Percentiles rank a stretch among this genome's conserved stretches.
Conservation (phyloP, 2,797 vertebrate genomes). For the Spinibarbus caldwelli region DNA sequence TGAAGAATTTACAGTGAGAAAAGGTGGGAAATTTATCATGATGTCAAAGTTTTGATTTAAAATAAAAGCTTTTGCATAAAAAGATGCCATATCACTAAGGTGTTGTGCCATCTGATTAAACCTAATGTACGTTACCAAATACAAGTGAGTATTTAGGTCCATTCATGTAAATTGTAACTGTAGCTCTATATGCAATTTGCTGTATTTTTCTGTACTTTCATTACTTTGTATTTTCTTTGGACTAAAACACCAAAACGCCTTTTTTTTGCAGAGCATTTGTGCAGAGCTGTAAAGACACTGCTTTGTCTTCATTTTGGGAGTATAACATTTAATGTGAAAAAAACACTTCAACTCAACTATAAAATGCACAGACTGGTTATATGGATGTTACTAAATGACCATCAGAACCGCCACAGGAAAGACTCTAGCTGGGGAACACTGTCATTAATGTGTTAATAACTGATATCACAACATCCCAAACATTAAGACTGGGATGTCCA, state of each 20-base stretch:
- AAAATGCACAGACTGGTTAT: conserved; percentile 21
- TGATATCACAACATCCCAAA: conserved; percentile 32
- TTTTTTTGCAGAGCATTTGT: conserved; percentile 29
- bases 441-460: conserved; percentile 47
- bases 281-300: not conserved
- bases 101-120: conserved; percentile 17
- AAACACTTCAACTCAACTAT: not conserved
- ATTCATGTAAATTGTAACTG: conserved; percentile 7
- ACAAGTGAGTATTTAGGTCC: conserved; percentile 1
- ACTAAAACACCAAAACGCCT: conserved; percentile 45
- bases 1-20: not conserved
- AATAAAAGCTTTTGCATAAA: no score
- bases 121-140: conserved; percentile 4
- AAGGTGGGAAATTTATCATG: not conserved
- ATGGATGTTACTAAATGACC: conserved; percentile 15
- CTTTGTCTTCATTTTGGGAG: not conserved
- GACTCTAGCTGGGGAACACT: conserved; percentile 6
- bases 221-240: conserved; percentile 20
- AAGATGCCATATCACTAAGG: not conserved
- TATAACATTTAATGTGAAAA: not conserved
- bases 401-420: not conserved
- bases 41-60: conserved; percentile 6
- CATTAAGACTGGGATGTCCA: conserved; percentile 55
- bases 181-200: conserved; percentile 3
- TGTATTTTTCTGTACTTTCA: not conserved